Conservation (phyloP, 1,140 invertebrate species). For the Anastrepha obliqua region DNA sequence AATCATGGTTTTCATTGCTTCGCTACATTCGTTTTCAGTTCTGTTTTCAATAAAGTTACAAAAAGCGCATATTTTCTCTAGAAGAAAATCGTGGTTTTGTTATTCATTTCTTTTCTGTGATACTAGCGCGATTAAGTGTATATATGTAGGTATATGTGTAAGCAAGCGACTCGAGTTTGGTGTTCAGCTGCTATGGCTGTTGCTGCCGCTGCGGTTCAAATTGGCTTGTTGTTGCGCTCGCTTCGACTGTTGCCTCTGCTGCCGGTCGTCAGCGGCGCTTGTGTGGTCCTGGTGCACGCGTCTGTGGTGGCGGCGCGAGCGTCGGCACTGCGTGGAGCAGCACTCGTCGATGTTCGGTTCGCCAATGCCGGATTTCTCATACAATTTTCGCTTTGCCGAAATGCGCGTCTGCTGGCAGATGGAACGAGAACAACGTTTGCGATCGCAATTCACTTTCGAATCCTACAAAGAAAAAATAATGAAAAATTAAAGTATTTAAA, state of each 20-base stretch:
- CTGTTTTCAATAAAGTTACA: constrained; percentile 2
- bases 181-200: constrained; percentile 45
- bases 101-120: constrained; percentile 31
- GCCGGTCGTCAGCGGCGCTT: constrained; percentile 58
- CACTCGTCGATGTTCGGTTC: constrained; percentile 75
- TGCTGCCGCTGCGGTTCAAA: constrained; percentile 37
- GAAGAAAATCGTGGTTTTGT: constrained; percentile 48
- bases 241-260: constrained; percentile 10
- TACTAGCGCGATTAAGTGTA: constrained; percentile 46
- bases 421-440: constrained; percentile 85
- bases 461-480: constrained; percentile 77
- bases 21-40: constrained; percentile 46
- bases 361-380: constrained; percentile 68
- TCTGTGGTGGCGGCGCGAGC: constrained; percentile 75
- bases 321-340: constrained; percentile 76
- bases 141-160: constrained; percentile 45
- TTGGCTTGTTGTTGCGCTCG: background rate
- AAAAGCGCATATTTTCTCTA: constrained; percentile 7
- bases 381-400: constrained; percentile 68
- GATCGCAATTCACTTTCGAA: constrained; percentile 84
- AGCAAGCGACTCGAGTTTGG: background rate
- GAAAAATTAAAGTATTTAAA: background rate
- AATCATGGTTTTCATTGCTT: background rate
- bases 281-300: constrained; percentile 58
- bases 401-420: constrained; percentile 78